A percentile compares a stretch with the other conserved stretches of the same genome.
phyloP scores from a whole-genome alignment of 2,113 vertebrate genomes.

The Piaya cayana region DNA sequence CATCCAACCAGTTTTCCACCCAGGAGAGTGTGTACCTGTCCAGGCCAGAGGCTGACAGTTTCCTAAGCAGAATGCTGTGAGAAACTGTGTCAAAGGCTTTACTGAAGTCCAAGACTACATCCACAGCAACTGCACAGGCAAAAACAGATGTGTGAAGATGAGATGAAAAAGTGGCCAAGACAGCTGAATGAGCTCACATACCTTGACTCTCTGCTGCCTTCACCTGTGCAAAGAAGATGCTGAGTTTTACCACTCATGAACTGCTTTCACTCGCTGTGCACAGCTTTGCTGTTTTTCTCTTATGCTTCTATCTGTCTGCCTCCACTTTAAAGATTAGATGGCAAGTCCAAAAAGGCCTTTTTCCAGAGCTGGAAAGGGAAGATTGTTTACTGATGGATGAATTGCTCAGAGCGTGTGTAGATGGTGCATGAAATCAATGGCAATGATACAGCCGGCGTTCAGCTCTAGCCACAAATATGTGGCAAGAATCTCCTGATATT shows the following conservation, averaged over 20 bases:
- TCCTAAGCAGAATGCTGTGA: too few species aligned
- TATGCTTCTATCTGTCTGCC: background rate
- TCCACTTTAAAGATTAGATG: background rate
- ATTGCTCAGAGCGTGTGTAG: background rate
- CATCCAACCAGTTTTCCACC: too few species aligned
- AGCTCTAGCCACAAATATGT: background rate
- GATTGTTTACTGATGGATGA: background rate
- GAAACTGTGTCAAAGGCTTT: too few species aligned
- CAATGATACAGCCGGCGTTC: background rate
- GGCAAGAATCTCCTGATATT: background rate
- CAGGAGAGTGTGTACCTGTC: too few species aligned
- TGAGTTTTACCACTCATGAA: background rate
- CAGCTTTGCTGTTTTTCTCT: background rate
- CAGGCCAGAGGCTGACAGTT: too few species aligned
- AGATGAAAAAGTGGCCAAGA: slow-evolving; percentile 31
- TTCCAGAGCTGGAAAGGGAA: background rate
- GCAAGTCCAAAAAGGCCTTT: background rate
- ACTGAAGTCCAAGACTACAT: too few species aligned
- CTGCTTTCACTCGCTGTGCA: fast-evolving
- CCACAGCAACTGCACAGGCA: slow-evolving; percentile 39
- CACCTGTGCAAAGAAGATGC: background rate
- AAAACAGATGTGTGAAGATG: slow-evolving; percentile 60
- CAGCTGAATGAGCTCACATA: background rate
- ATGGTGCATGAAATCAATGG: background rate
- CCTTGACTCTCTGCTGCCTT: background rate